Conservation (phyloP, 2,797 vertebrate species). For the Parambassis ranga region DNA sequence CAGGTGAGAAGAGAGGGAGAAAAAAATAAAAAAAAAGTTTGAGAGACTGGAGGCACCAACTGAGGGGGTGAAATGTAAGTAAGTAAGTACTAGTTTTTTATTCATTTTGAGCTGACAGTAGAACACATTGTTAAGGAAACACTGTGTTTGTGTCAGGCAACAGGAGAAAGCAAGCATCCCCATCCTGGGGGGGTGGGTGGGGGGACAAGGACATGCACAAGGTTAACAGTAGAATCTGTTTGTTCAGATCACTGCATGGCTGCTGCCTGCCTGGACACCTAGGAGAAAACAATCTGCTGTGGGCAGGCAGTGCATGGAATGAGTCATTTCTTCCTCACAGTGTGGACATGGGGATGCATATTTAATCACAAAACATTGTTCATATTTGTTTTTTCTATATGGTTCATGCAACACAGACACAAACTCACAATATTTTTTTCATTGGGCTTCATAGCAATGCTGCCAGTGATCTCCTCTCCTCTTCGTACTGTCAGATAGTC, state of each 20-base stretch:
- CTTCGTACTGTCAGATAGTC: slow-evolving; percentile 95
- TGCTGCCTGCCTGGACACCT: slow-evolving; percentile 10
- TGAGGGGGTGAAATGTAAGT: no score
- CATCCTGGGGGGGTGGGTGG: slow-evolving; percentile 7
- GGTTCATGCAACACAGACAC: no score
- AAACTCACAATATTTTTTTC: slow-evolving; percentile 96
- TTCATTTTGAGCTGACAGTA: slow-evolving; percentile 5
- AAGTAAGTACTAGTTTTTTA: no score
- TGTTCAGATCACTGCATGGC: slow-evolving; percentile 25
- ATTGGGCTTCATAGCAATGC: slow-evolving; percentile 94
- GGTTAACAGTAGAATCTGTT: slow-evolving; percentile 55
- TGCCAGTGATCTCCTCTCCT: slow-evolving; percentile 94
- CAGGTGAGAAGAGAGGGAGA: background rate
- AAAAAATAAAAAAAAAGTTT: background rate
- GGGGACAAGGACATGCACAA: slow-evolving; percentile 32
- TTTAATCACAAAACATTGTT: background rate
- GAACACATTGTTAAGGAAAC: slow-evolving; percentile 8
- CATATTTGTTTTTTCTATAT: background rate
- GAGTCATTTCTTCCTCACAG: background rate
- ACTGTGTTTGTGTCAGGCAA: slow-evolving; percentile 18
- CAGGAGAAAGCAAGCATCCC: slow-evolving; percentile 3
- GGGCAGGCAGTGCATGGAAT: slow-evolving; percentile 3
- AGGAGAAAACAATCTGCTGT: slow-evolving; percentile 24
- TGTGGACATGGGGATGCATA: background rate
- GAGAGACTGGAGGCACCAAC: background rate